Conservation (phyloP, 2,888 invertebrate genomes). For the Sinotaia quadrata region DNA sequence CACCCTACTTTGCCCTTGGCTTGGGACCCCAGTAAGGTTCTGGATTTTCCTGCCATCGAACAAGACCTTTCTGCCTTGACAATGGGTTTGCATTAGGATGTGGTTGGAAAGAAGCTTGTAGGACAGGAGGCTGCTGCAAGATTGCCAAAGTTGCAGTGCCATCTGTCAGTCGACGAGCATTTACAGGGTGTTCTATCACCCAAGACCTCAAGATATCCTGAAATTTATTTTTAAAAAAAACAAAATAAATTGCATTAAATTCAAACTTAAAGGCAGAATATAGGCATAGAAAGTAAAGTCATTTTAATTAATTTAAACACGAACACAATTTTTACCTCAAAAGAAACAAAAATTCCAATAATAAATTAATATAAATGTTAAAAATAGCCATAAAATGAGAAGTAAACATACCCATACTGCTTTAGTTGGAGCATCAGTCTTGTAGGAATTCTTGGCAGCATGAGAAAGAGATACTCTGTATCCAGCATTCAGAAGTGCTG, state of each 20-base stretch:
- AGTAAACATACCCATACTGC: slow-evolving; percentile 94
- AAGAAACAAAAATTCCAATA: no score
- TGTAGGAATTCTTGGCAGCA: slow-evolving; percentile 87
- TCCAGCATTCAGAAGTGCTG: slow-evolving; percentile 77
- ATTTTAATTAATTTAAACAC: no score
- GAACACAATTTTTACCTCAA: no score
- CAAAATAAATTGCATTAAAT: no score
- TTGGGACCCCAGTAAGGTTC: slow-evolving; percentile 93
- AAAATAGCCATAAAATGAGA: no score
- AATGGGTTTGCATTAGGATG: slow-evolving; percentile 85
- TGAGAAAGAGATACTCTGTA: slow-evolving; percentile 94
- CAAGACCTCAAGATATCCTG: slow-evolving; percentile 85
- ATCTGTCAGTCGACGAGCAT: slow-evolving; percentile 50
- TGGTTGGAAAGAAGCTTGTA: slow-evolving; percentile 57
- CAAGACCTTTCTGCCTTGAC: slow-evolving; percentile 81
- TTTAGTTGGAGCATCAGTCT: slow-evolving; percentile 89
- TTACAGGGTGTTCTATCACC: slow-evolving; percentile 74
- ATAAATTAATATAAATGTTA: no score
- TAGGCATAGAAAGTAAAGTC: no score
- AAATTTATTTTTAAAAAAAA: no score
- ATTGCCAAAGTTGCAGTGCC: slow-evolving; percentile 61
- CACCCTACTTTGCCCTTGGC: slow-evolving; percentile 76
- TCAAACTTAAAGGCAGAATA: no score
- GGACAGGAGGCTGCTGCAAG: slow-evolving; percentile 57
- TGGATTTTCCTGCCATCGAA: slow-evolving; percentile 87